phyloP scores from a whole-genome alignment of 2,888 invertebrate species.

The Oligia strigilis region DNA sequence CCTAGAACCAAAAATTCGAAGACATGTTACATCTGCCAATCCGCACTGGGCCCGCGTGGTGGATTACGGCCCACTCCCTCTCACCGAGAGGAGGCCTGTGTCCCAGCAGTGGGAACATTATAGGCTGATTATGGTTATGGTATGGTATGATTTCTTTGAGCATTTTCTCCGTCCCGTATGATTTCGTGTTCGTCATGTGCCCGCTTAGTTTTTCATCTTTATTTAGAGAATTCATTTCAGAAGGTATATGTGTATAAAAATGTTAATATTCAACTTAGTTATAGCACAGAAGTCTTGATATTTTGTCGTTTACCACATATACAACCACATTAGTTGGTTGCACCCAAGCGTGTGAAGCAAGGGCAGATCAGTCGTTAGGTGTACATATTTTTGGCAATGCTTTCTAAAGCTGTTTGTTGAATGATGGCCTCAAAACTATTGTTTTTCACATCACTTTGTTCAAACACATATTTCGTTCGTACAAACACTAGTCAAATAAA shows the following conservation, averaged over 20 bases:
- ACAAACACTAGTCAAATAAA: too few relatives aligned
- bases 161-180: background rate
- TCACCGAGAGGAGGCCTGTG: too few relatives aligned
- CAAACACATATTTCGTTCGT: background rate
- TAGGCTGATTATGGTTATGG: too few relatives aligned
- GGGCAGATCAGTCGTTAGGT: background rate
- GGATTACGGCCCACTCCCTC: too few relatives aligned
- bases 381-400: background rate
- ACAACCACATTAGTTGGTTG: background rate
- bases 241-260: background rate
- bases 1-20: too few relatives aligned
- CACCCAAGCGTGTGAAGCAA: background rate
- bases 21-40: too few relatives aligned
- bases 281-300: background rate
- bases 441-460: background rate
- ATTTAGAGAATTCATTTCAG: background rate
- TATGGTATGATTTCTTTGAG: background rate
- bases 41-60: too few relatives aligned
- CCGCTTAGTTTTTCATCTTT: background rate
- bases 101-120: too few relatives aligned
- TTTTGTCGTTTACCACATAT: too few relatives aligned
- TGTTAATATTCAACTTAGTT: background rate
- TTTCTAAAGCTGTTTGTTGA: background rate
- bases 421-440: background rate
- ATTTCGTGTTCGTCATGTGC: background rate